Percentiles rank a stretch among this genome's conserved stretches.
Evolutionary conservation across 2,888 invertebrate species (phyloP).

Genomic region (Phengaris alcon): DNA sequence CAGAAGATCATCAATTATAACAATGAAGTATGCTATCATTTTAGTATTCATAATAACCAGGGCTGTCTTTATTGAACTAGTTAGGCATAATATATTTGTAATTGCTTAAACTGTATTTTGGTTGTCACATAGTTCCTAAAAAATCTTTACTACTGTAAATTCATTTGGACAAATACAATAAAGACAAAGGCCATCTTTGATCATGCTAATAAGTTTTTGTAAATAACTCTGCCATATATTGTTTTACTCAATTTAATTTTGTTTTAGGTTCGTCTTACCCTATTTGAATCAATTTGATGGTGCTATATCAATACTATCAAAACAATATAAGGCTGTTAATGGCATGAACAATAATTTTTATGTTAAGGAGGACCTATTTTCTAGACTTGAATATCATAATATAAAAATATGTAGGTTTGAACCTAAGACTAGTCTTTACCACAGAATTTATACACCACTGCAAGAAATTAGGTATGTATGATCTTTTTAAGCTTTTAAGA

Average conservation of each 20-base stretch:
- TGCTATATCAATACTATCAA: slow-evolving; percentile 85
- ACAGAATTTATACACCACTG: slow-evolving; percentile 82
- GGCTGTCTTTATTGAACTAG: background rate
- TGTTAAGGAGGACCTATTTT: slow-evolving; percentile 92
- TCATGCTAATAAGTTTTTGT: background rate
- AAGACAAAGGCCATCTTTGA: background rate
- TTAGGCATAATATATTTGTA: background rate
- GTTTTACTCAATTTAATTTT: slow-evolving; percentile 30
- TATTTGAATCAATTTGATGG: slow-evolving; percentile 90
- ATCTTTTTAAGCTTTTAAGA: background rate
- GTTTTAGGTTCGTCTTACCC: slow-evolving; percentile 84
- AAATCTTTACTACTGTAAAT: too few relatives aligned
- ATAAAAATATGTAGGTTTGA: slow-evolving; percentile 83
- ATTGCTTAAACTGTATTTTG: background rate
- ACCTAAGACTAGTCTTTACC: slow-evolving; percentile 83
- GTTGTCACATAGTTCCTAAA: background rate
- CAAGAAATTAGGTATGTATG: slow-evolving; percentile 74
- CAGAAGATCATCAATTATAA: background rate
- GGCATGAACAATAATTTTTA: slow-evolving; percentile 92
- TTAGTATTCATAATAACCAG: background rate
- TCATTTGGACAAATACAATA: background rate
- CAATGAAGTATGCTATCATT: slow-evolving; percentile 12
- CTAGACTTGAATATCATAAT: slow-evolving; percentile 66
- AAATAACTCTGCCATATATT: slow-evolving; percentile 23
- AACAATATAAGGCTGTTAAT: slow-evolving; percentile 87